Percentiles rank a stretch among this genome's conserved stretches.
Evolutionary conservation across 2,888 invertebrate genomes (phyloP).

Genomic region (Mythimna albipuncta): DNA sequence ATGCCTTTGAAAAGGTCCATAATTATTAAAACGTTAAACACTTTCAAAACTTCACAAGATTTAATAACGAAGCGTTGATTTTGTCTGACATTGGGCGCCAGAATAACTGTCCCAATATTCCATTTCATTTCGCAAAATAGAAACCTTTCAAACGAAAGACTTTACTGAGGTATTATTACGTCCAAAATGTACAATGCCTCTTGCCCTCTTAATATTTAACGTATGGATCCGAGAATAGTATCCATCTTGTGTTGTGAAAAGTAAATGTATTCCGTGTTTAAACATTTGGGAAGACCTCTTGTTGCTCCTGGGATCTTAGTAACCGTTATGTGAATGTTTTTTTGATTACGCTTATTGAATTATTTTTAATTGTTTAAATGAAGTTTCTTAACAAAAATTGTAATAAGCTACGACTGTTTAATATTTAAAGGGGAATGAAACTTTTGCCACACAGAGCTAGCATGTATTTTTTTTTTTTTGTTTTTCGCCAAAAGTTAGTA

Average conservation of each 20-base stretch:
- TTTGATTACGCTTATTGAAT: background rate
- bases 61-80: too few species aligned
- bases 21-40: background rate
- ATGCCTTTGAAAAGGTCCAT: too few species aligned
- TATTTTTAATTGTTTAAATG: background rate
- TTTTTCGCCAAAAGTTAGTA: too few species aligned
- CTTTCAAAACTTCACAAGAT: background rate
- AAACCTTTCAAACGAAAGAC: background rate
- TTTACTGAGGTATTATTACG: background rate
- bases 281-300: conserved; percentile 28
- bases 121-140: background rate
- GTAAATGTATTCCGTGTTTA: background rate
- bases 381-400: background rate
- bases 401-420: background rate
- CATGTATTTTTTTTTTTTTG: too few species aligned
- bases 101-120: background rate
- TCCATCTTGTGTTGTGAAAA: conserved; percentile 4
- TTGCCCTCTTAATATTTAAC: background rate
- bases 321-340: background rate
- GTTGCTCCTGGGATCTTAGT: conserved; percentile 6
- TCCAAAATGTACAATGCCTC: background rate
- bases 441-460: too few species aligned
- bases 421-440: background rate
- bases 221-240: conserved; percentile 17
- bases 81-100: conserved; percentile 22